These are phyloP conservation scores for Brassicogethes aeneus DNA, from an alignment of 2,888 invertebrate species.

Conservation along the genomic window DNA sequence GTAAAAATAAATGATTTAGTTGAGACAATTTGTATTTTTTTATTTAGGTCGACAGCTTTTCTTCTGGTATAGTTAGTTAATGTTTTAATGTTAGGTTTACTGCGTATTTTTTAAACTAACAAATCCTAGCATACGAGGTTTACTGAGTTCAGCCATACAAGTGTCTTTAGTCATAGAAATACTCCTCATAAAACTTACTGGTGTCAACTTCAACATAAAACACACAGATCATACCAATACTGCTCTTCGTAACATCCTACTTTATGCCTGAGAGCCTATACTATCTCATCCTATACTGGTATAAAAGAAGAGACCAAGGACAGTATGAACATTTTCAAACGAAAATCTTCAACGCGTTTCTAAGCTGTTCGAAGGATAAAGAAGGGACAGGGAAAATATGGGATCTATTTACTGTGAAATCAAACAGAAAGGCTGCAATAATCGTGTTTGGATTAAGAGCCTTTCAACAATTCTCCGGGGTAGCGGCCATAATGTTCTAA, in stretches of 20 bases:
- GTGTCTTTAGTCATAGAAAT: no score
- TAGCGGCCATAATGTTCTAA: not conserved
- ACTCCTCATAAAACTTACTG: no score
- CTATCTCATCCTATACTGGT: not conserved
- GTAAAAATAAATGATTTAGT: no score
- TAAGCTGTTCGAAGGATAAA: not conserved
- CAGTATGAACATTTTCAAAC: not conserved
- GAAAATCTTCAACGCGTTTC: not conserved
- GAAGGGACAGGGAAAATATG: not conserved
- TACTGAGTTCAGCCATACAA: no score
- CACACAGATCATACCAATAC: no score
- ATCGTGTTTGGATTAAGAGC: not conserved
- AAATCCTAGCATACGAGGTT: no score
- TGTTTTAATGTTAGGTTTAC: no score
- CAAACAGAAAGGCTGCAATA: not conserved
- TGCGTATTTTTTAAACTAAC: no score
- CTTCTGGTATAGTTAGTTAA: no score
- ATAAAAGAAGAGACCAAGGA: not conserved
- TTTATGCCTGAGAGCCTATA: not conserved
- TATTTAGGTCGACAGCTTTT: no score
- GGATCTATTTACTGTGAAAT: not conserved
- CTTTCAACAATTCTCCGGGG: not conserved
- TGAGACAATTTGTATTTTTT: no score
- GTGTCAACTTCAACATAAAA: no score
- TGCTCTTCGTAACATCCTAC: not conserved